A percentile compares a stretch with the other conserved stretches of the same genome.
phyloP scores from a whole-genome alignment of 2,797 vertebrate species.

The Enteromius mattozi region DNA sequence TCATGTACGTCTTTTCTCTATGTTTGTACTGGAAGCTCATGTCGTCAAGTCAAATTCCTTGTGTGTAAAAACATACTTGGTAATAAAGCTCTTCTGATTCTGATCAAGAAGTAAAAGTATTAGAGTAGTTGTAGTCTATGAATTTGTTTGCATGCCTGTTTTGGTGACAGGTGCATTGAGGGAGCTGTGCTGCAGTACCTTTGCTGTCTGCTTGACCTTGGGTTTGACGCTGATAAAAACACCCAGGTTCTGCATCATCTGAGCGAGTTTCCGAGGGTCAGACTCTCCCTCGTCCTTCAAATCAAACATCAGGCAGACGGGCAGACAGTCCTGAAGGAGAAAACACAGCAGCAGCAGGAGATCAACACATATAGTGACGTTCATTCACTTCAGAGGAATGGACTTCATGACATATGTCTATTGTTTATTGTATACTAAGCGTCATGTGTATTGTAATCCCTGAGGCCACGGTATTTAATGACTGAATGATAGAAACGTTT shows the following conservation, averaged over 20 bases:
- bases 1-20: no score
- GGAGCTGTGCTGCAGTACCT: constrained; percentile 69
- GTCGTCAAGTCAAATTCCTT: no score
- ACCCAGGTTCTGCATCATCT: constrained; percentile 83
- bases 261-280: constrained; percentile 75
- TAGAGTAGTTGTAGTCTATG: no score
- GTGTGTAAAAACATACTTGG: no score
- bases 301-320: constrained; percentile 85
- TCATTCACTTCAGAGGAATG: neutral
- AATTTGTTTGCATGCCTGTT: neutral
- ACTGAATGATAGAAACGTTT: neutral
- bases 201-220: constrained; percentile 82
- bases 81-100: no score
- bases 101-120: no score
- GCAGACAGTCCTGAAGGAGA: constrained; percentile 77
- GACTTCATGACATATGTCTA: neutral
- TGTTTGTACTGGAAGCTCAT: no score
- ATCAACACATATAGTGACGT: neutral
- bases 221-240: constrained; percentile 84
- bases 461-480: neutral
- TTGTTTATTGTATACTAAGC: neutral
- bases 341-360: constrained; percentile 35
- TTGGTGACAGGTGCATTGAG: constrained; percentile 1
- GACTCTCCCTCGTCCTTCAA: constrained; percentile 79
- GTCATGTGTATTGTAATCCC: neutral